Conservation (phyloP, 1,140 invertebrate genomes). For the Zaprionus africanus region DNA sequence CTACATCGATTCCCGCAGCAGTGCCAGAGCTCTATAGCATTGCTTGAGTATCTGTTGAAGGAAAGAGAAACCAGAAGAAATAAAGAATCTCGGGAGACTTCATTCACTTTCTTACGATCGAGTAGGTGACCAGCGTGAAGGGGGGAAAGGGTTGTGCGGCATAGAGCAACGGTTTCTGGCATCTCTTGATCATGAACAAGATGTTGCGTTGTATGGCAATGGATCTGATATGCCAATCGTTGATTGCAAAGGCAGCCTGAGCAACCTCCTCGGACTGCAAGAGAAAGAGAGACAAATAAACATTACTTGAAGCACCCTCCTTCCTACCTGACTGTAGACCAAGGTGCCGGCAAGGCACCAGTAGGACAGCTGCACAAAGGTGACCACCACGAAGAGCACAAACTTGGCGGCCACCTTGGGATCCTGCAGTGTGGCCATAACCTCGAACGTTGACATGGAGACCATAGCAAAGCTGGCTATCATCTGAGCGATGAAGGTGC, state of each 20-base stretch:
- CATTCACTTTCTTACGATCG: constrained; percentile 45
- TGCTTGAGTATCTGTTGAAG: constrained; percentile 54
- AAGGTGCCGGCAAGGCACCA: constrained; percentile 66
- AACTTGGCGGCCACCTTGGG: constrained; percentile 66
- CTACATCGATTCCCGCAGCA: constrained; percentile 54
- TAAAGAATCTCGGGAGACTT: neutral
- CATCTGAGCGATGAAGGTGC: constrained; percentile 62
- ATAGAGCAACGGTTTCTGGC: constrained; percentile 64
- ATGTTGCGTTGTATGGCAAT: constrained; percentile 56
- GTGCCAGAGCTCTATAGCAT: constrained; percentile 58
- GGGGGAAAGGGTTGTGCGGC: constrained; percentile 57
- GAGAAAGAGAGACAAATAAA: neutral
- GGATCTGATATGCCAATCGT: constrained; percentile 61
- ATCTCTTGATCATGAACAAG: constrained; percentile 61
- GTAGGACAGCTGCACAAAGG: constrained; percentile 63
- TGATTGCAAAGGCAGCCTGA: constrained; percentile 61
- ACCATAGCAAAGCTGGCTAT: constrained; percentile 67
- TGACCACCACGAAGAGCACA: constrained; percentile 54
- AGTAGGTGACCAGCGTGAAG: constrained; percentile 67
- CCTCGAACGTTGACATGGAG: constrained; percentile 69
- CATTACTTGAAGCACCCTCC: neutral
- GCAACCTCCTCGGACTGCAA: constrained; percentile 65
- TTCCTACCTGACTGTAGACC: constrained; percentile 55
- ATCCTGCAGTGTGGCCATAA: constrained; percentile 56
- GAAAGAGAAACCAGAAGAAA: neutral